These are phyloP conservation scores for Drosophila nr. perissopoda DNA, from an alignment of 2,888 invertebrate genomes.

Conservation along the genomic window DNA sequence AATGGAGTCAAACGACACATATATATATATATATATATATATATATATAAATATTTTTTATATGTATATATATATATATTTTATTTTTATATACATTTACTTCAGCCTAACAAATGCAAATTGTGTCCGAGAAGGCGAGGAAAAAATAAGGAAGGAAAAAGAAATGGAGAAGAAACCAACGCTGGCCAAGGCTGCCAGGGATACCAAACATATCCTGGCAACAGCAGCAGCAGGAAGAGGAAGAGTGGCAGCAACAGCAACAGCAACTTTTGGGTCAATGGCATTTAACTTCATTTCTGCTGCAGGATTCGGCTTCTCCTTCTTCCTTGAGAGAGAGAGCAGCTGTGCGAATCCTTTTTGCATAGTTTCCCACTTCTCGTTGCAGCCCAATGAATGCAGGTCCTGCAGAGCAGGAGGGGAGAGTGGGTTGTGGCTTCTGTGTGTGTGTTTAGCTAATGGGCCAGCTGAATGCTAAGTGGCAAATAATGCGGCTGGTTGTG, in stretches of 20 bases:
- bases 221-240: constrained; percentile 2
- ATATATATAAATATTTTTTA: background rate
- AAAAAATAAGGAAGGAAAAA: constrained; percentile 1
- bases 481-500: background rate
- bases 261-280: constrained; percentile 45
- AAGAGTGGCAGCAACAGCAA: constrained; percentile 6
- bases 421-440: background rate
- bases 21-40: background rate
- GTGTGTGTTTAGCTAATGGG: constrained; percentile 46
- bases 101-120: constrained; percentile 44
- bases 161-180: background rate
- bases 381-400: constrained; percentile 18
- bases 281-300: constrained; percentile 51
- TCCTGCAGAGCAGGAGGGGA: constrained; percentile 12
- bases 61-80: background rate
- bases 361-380: constrained; percentile 23
- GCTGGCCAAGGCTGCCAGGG: constrained; percentile 24
- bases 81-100: background rate
- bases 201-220: constrained; percentile 14
- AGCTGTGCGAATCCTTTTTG: constrained; percentile 23
- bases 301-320: constrained; percentile 12
- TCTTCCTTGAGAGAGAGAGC: constrained; percentile 3
- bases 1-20: constrained; percentile 22
- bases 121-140: constrained; percentile 13
- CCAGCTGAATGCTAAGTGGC: background rate